Base-by-base conservation (phyloP, 2,113 vertebrate genomes). In the Nesogale talazaci region DNA sequence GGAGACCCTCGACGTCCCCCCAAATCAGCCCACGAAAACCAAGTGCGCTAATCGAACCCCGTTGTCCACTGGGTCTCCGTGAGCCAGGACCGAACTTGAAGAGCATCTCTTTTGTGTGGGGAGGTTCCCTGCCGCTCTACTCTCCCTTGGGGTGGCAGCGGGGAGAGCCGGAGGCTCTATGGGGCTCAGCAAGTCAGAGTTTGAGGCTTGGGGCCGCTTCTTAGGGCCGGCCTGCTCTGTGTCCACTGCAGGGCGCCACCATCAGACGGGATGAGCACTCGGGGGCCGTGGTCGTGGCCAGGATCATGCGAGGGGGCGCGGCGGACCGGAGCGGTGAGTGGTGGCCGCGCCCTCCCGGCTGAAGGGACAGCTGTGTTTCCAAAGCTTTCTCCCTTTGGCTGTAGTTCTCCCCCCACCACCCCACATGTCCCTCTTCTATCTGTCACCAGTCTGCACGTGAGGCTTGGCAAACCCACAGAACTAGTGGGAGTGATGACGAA, bases 221-320 rank as follows among this genome's bases (percentile, higher is more conserved):
- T 79, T 6, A 89, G 75, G 74, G 69, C 29, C 36, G 40, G 15
- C 29, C 17, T 11, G 19, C 56, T 90, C 75, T 86, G 42, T 91
- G 56, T 90, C 46, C 3, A 2, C 67, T 94, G 63, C 97, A 99
- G 99, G 99, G 99, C 79, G 99, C 99, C 2, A 99, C 99, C 52
- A 99, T 99, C 97, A 98, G 99, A 69, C 97, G 99, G 95, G 99
- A 99, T 29, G 99, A 99, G n/a, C 98, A 97, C 12, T 99, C 99
- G 0, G 99, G 99, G 74, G 99, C 99, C 29, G 98, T 99, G 2
- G 98, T 99, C 42, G 99, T 99, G 82, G 99, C 99, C 57, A 97
- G 99, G 94, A 99, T 99, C 97, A 99, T 99, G 99, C 98, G 98
- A 94, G 99, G 99, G 12, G 99, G 99, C 0, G 99, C 99, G 1